Conservation (phyloP, 2,113 vertebrate species). For the Pomatostomus ruficeps region DNA sequence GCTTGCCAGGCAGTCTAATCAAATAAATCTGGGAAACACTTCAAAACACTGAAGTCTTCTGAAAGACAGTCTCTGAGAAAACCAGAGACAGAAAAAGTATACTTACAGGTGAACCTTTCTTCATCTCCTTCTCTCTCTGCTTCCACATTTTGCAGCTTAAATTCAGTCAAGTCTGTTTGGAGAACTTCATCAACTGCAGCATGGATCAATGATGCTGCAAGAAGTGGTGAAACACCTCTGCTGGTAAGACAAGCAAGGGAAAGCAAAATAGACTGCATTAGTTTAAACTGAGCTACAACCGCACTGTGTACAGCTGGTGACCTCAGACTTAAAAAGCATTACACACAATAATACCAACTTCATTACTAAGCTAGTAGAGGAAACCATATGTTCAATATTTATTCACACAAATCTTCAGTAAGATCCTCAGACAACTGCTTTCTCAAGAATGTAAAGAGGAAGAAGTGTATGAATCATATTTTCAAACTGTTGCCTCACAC, state of each 20-base stretch:
- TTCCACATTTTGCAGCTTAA: constrained; percentile 64
- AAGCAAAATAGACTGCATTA: not conserved
- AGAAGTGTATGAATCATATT: constrained; percentile 4
- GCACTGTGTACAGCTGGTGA: not conserved
- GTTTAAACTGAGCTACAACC: not conserved
- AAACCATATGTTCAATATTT: constrained; percentile 30
- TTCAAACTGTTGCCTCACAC: constrained; percentile 28
- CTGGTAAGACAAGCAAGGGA: not conserved
- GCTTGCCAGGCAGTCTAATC: not conserved
- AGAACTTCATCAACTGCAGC: constrained; percentile 73
- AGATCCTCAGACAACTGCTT: not conserved
- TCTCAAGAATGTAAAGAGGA: not conserved
- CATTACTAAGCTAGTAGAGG: not conserved
- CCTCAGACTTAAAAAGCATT: not conserved
- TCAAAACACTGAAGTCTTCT: not conserved
- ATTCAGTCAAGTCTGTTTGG: constrained; percentile 73
- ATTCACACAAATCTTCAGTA: not conserved
- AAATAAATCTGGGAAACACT: not conserved
- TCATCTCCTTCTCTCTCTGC: constrained; percentile 33
- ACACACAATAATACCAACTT: not conserved
- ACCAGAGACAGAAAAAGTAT: not conserved
- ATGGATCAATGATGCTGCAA: constrained; percentile 73
- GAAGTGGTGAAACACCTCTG: constrained; percentile 72
- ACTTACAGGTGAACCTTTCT: constrained; percentile 68
- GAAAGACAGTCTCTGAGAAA: not conserved